Percentiles rank a stretch among this genome's conserved stretches.
These are phyloP conservation scores for Parthenolecanium corni DNA, from an alignment of 2,888 invertebrate genomes.

Conservation along the genomic window DNA sequence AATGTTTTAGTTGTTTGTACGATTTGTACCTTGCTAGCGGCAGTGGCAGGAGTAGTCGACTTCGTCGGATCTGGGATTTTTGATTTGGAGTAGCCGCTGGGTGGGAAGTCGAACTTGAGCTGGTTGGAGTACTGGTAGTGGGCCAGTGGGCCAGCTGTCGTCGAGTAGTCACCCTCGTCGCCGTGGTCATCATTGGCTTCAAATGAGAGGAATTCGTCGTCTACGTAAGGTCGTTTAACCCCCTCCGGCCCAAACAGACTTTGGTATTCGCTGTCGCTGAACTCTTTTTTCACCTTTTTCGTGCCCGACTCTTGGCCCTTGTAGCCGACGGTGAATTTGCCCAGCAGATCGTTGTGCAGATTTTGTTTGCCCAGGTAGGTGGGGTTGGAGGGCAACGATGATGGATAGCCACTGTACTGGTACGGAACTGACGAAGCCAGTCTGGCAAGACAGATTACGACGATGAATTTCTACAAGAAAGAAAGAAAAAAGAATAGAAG, in stretches of 20 bases:
- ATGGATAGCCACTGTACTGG: slow-evolving; percentile 10
- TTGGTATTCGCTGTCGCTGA: slow-evolving; percentile 18
- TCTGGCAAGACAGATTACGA: slow-evolving; percentile 10
- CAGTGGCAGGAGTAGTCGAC: too few species aligned
- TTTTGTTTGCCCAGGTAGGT: slow-evolving; percentile 1
- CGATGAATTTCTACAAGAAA: slow-evolving; percentile 7
- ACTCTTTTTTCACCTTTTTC: slow-evolving; percentile 19
- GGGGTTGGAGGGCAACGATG: not conserved
- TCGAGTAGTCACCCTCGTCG: slow-evolving; percentile 10
- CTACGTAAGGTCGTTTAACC: slow-evolving; percentile 10
- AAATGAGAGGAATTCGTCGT: slow-evolving; percentile 3
- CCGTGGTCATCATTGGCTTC: slow-evolving; percentile 9
- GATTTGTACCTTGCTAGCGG: too few species aligned
- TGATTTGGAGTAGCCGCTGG: not conserved
- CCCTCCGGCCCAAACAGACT: slow-evolving; percentile 8
- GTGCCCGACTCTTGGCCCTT: slow-evolving; percentile 1
- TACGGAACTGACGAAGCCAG: slow-evolving; percentile 8
- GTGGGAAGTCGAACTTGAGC: not conserved
- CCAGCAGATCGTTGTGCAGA: not conserved
- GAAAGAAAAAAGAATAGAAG: not conserved
- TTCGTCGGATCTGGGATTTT: too few species aligned
- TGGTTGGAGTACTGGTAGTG: slow-evolving; percentile 9
- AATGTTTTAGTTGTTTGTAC: too few species aligned
- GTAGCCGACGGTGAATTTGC: slow-evolving; percentile 13
- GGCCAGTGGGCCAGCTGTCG: not conserved